Base-by-base conservation (phyloP, 2,888 invertebrate species). In the Papilio gigon region DNA sequence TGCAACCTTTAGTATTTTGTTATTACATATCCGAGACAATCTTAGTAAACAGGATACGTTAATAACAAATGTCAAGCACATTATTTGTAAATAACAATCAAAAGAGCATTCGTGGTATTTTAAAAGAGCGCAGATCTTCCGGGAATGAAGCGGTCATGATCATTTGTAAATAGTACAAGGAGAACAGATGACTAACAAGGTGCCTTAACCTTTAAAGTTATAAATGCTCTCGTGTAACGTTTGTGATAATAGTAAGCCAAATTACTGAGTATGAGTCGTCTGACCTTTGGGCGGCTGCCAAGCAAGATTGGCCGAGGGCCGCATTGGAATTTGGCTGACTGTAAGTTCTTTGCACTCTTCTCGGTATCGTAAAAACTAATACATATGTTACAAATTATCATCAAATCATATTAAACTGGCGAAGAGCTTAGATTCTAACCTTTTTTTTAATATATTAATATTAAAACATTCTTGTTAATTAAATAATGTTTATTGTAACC, bases 221-320 rank as follows among this genome's bases (percentile, higher is more conserved):
- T 35, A 35, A 50, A 63, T 33, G 40, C 47, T 47, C 8, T 44
- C 44, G 22, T 63, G 35, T 37, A 25, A 17, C 63, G 22, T 33
- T 63, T 50, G 27, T 35, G 59, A 59, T 66, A 60, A 59, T 59
- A 44, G 42, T 66, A 37, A 66, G 59, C 66, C 44, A 65, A 58
- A 42, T 42, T 44, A 27, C 63, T 4, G 14, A 42, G 65, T 42
- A 42, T 56, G 58, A 65, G 58, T 37, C 47, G 12, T 44, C 33
- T 17, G 66, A 59, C 66, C 66, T 66, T 66, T 66, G 66, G 59
- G 22, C 8, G n/a, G 35, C 9, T 47, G 66, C 66, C 66, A 66
- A 65, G 6, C 17, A 6, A 33, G 44, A n/a, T 30, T 30, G 11
- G 59, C 22, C 59, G 66, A 66, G 66, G 58, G 59, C 42, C 44